Percentiles rank a stretch among this genome's conserved stretches.
These are phyloP conservation scores for Mus minutoides DNA, from an alignment of 2,797 vertebrate genomes.

Conservation along the genomic window DNA sequence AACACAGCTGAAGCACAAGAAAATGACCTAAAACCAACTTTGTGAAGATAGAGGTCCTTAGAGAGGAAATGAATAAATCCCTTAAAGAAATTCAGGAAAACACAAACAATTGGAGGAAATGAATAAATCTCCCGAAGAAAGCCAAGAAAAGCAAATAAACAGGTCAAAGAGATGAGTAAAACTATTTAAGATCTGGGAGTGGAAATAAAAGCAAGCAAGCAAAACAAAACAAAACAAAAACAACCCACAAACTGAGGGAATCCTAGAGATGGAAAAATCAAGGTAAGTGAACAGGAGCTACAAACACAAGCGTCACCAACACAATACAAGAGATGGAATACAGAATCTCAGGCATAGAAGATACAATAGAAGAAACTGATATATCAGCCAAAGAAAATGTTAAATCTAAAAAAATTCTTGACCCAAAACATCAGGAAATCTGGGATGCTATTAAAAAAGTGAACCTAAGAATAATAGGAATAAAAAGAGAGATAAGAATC, in stretches of 20 bases:
- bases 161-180: not conserved
- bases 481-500: not conserved
- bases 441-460: not conserved
- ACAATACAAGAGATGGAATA: not conserved
- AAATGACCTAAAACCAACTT: not conserved
- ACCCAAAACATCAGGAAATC: not conserved
- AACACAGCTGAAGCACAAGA: not conserved
- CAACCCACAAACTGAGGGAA: not conserved
- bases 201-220: not conserved
- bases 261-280: not conserved
- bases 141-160: not conserved
- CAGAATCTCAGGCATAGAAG: not conserved
- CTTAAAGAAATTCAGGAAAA: not conserved
- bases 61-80: not conserved
- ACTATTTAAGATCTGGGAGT: not conserved
- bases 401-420: not conserved
- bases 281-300: not conserved
- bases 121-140: not conserved
- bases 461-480: not conserved
- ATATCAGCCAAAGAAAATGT: not conserved
- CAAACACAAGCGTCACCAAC: not conserved
- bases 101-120: not conserved
- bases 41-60: not conserved
- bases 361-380: not conserved
- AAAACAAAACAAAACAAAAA: not conserved